Conservation (phyloP, 2,797 vertebrate species). For the Pangasius mekongensis region DNA sequence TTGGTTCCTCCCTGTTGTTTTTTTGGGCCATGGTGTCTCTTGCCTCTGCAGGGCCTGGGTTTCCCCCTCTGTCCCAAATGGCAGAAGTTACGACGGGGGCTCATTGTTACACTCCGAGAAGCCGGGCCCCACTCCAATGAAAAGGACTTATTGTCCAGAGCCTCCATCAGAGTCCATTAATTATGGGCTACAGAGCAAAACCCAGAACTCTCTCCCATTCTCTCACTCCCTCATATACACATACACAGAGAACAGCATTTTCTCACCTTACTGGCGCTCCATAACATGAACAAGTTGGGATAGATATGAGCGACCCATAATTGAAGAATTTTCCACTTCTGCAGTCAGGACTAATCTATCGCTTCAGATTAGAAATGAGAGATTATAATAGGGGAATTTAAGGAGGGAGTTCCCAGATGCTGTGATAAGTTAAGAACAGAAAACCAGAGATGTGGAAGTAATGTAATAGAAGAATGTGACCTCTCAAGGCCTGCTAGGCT, state of each 20-base stretch:
- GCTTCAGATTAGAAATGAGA: conserved; percentile 38
- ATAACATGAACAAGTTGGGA: conserved; percentile 7
- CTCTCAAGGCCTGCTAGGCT: conserved; percentile 32
- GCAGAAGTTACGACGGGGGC: conserved; percentile 87
- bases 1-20: background rate
- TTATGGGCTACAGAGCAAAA: conserved; percentile 87
- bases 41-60: conserved; percentile 82
- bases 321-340: conserved; percentile 31
- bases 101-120: conserved; percentile 84
- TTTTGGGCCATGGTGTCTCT: conserved; percentile 63
- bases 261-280: background rate
- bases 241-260: conserved; percentile 25
- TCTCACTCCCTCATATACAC: conserved; percentile 20
- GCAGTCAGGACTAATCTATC: conserved; percentile 18
- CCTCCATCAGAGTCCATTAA: conserved; percentile 92
- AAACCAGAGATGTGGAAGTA: conserved; percentile 52
- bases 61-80: conserved; percentile 88
- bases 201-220: conserved; percentile 51
- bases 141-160: conserved; percentile 91
- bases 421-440: conserved; percentile 46
- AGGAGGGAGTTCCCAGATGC: conserved; percentile 44
- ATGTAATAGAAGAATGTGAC: conserved; percentile 53
- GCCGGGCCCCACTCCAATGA: conserved; percentile 75
- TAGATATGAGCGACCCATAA: conserved; percentile 8
- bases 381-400: conserved; percentile 39